Base-by-base conservation (phyloP, 1,140 invertebrate species). In the Neodiprion lecontei region DNA sequence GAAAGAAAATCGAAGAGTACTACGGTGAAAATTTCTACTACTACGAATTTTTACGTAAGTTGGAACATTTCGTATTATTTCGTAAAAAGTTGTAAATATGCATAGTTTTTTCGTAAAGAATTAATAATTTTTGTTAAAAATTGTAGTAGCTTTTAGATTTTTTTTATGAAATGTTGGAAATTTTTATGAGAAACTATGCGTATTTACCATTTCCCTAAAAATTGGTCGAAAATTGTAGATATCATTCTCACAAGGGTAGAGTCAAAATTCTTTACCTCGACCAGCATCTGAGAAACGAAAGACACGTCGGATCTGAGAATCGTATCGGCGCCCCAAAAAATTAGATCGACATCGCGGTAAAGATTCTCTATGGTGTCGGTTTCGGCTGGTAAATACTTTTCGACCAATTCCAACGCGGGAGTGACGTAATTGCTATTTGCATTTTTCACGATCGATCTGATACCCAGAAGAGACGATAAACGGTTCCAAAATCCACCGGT, bases 251-350 rank as follows among this genome's bases (percentile, higher is more conserved):
- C 17, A 21, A 21, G 0, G 17, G 17, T 21, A 21, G 17, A 21
- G 17, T 21, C 17, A 21, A 21, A 21, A 21, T 61, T 70, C 48
- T 48, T 74, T 72, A 86, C 86, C 77, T 85, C 82, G 0, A 87
- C 80, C 11, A 86, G 77, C 75, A 84, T 72, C 69, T 84, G 81
- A 48, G 85, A 83, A 3, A 88, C 70, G 10, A 80, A 69, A n/a
- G 86, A 84, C 70, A 83, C 87, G 74, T 85, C 80, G 5, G 79
- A 75, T n/a, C 86, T 79, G 68, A 88, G 78, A 48, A 88, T 78
- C 17, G 78, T 67, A 77, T 88, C 87, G 3, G 78, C 76, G 12
- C 82, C 84, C 86, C 87, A 88, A 5, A 88, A 77, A 11, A 88
- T 77, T 40, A 88, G 72, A 72, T 84, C 79, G 10, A 86, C 83